A percentile compares a stretch with the other conserved stretches of the same genome.
phyloP scores from a whole-genome alignment of 2,888 invertebrate species.

The Eilema sororculum region DNA sequence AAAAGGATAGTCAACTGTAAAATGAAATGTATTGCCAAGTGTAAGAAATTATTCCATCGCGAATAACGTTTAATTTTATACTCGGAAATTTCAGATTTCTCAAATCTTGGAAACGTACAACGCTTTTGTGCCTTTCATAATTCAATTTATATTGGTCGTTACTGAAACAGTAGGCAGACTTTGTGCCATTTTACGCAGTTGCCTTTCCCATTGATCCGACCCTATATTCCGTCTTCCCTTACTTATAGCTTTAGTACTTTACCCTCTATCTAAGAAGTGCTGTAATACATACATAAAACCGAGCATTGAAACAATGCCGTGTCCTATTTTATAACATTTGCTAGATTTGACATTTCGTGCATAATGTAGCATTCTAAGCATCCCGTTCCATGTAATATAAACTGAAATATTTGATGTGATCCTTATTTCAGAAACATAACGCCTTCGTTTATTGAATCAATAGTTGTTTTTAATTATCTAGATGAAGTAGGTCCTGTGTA shows the following conservation, averaged over 20 bases:
- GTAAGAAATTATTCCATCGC: conserved; percentile 40
- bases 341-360: conserved; percentile 73
- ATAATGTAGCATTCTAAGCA: conserved; percentile 65
- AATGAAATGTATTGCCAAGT: conserved; percentile 53
- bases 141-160: conserved; percentile 48
- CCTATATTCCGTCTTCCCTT: conserved; percentile 77
- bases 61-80: conserved; percentile 50
- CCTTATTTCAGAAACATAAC: conserved; percentile 63
- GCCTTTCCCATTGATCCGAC: conserved; percentile 66
- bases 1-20: conserved; percentile 61
- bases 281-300: conserved; percentile 65
- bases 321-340: conserved; percentile 68
- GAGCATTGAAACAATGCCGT: conserved; percentile 68
- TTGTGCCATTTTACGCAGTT: conserved; percentile 48
- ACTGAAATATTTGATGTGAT: conserved; percentile 42
- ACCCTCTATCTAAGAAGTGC: conserved; percentile 77
- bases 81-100: conserved; percentile 29
- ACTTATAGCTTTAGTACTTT: conserved; percentile 85
- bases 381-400: conserved; percentile 59
- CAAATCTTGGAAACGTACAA: conserved; percentile 41
- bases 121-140: conserved; percentile 46
- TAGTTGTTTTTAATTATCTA: conserved; percentile 73
- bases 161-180: conserved; percentile 37
- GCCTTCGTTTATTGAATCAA: conserved; percentile 69
- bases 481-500: conserved; percentile 79